Evolutionary conservation across 2,888 invertebrate species (phyloP).

Genomic region (Lucinisca nassula): DNA sequence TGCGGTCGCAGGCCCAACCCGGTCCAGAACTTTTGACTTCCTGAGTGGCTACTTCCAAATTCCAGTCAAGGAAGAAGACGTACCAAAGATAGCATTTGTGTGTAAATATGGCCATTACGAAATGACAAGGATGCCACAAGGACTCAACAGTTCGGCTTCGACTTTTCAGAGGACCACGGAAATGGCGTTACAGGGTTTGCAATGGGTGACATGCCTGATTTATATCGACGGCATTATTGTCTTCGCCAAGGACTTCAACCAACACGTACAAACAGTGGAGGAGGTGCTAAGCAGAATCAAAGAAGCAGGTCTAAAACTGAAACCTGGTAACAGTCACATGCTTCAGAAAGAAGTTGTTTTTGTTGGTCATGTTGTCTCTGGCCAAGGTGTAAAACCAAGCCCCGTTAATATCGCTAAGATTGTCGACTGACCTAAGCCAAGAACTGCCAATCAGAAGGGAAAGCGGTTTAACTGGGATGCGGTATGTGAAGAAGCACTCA

Average conservation of each 20-base stretch:
- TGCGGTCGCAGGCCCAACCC: no score
- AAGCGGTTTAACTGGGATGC: not conserved
- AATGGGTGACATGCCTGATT: slow-evolving; percentile 24
- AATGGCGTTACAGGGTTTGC: slow-evolving; percentile 45
- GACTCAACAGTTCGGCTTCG: not conserved
- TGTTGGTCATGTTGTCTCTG: no score
- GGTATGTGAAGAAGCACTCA: not conserved
- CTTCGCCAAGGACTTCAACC: slow-evolving; percentile 41
- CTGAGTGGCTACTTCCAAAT: no score
- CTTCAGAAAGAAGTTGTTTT: no score
- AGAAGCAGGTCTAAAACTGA: no score
- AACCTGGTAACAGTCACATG: no score
- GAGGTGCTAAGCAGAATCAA: slow-evolving; percentile 36
- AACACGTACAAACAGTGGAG: slow-evolving; percentile 44
- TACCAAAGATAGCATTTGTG: not conserved
- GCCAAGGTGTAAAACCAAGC: no score
- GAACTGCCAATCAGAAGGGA: no score
- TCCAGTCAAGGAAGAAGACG: no score
- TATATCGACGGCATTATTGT: slow-evolving; percentile 30
- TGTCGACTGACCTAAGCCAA: no score
- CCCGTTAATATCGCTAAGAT: no score
- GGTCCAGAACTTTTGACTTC: no score
- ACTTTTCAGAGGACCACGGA: not conserved
- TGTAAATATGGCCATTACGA: not conserved
- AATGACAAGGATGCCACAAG: not conserved